Conservation (phyloP, 2,113 vertebrate species). For the Malaclemys terrapin region DNA sequence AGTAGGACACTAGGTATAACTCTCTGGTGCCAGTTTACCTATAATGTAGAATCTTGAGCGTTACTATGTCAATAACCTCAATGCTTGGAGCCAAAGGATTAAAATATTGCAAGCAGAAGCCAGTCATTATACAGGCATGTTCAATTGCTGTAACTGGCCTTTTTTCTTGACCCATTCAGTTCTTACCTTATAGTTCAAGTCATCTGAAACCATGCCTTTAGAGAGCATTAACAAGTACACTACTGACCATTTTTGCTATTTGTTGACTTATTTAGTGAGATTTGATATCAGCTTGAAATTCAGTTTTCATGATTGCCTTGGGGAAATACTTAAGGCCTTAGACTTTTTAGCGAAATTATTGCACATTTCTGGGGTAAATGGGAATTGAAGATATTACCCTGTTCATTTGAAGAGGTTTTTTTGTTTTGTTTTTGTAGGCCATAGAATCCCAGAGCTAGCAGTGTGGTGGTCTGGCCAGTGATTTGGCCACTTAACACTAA, state of each 20-base stretch:
- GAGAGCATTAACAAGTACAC: not conserved
- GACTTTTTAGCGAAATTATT: not conserved
- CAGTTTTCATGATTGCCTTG: not conserved
- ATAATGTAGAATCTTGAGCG: not conserved
- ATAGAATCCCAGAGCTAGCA: not conserved
- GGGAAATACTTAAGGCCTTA: not conserved
- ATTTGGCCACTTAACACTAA: not conserved
- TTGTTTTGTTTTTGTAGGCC: not conserved
- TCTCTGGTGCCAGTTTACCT: not conserved
- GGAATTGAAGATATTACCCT: not conserved
- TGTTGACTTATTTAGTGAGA: not conserved
- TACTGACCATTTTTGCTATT: not conserved
- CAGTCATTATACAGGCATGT: not conserved
- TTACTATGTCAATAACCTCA: not conserved
- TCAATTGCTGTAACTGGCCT: constrained; percentile 21
- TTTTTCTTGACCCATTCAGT: constrained; percentile 4
- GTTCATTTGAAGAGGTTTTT: not conserved
- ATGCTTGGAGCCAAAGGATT: not conserved
- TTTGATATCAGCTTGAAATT: not conserved
- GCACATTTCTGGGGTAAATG: constrained; percentile 4
- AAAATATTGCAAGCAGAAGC: constrained; percentile 3
- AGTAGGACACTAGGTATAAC: not conserved
- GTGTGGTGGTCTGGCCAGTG: not conserved
- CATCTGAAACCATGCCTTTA: not conserved
- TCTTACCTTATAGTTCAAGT: constrained; percentile 56